Evolutionary conservation across 2,113 vertebrate species (phyloP).

Genomic region (Alouatta palliata): DNA sequence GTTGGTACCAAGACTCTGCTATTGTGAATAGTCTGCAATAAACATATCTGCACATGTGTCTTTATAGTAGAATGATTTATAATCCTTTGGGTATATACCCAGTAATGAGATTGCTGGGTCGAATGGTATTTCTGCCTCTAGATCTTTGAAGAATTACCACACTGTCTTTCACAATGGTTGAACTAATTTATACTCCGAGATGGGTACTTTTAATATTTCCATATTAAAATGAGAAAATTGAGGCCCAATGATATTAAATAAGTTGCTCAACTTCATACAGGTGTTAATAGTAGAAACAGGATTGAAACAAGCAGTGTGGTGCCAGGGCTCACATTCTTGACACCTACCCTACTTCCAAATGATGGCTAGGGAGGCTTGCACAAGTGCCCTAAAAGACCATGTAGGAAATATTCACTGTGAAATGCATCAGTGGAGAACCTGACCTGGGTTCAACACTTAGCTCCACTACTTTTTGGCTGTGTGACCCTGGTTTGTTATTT

Average conservation of each 20-base stretch:
- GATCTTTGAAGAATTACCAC: no score
- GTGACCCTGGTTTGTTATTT: neutral
- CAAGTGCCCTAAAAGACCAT: neutral
- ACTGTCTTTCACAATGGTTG: no score
- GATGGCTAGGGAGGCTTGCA: neutral
- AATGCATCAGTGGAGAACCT: neutral
- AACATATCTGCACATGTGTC: no score
- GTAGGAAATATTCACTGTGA: neutral
- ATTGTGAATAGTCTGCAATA: no score
- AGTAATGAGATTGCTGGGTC: no score
- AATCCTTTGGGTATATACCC: no score
- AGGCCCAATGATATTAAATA: neutral
- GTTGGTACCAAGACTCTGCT: no score
- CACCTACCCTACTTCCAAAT: neutral
- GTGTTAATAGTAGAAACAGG: neutral
- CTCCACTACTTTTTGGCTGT: neutral
- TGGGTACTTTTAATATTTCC: neutral
- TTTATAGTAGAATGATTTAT: neutral
- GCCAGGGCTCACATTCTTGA: neutral
- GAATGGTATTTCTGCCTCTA: no score
- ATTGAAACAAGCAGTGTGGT: neutral
- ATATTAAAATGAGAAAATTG: neutral
- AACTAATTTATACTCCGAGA: neutral
- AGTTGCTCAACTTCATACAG: neutral
- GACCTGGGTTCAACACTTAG: neutral